These are phyloP conservation scores for Calephelis virginiensis DNA, from an alignment of 1,140 invertebrate species.

Conservation along the genomic window DNA sequence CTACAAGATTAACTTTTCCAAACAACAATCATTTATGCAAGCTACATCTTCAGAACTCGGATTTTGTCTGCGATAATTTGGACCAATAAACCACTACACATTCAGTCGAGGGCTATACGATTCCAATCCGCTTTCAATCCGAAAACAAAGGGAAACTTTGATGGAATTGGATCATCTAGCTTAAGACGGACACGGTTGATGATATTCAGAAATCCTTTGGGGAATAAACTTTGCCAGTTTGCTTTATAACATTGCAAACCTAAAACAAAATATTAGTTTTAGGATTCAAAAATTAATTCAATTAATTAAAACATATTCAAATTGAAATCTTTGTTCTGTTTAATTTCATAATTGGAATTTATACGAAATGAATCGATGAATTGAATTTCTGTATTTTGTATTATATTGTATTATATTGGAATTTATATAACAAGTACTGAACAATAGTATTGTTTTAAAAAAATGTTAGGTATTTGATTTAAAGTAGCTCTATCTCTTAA, in stretches of 20 bases:
- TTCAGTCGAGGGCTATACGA: constrained; percentile 38
- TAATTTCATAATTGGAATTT: too few relatives aligned
- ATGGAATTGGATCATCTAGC: constrained; percentile 55
- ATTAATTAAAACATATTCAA: constrained; percentile 45
- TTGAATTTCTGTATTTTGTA: too few relatives aligned
- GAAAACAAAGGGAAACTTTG: constrained; percentile 52
- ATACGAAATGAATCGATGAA: too few relatives aligned
- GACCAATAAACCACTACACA: constrained; percentile 14
- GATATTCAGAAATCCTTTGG: constrained; percentile 31
- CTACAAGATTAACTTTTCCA: neutral
- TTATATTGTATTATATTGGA: too few relatives aligned
- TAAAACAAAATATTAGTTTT: too few relatives aligned
- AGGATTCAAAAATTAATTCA: constrained; percentile 45
- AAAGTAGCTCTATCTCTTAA: too few relatives aligned
- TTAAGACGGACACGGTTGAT: constrained; percentile 46
- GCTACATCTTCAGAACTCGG: neutral
- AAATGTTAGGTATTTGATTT: too few relatives aligned
- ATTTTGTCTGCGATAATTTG: neutral
- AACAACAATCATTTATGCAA: neutral
- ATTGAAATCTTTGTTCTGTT: constrained; percentile 21
- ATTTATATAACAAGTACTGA: too few relatives aligned
- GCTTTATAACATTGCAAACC: neutral
- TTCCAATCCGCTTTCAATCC: constrained; percentile 48
- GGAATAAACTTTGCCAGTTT: constrained; percentile 24
- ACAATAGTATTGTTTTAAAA: too few relatives aligned